Conservation (phyloP, 2,888 invertebrate species). For the Dascillus cervinus region DNA sequence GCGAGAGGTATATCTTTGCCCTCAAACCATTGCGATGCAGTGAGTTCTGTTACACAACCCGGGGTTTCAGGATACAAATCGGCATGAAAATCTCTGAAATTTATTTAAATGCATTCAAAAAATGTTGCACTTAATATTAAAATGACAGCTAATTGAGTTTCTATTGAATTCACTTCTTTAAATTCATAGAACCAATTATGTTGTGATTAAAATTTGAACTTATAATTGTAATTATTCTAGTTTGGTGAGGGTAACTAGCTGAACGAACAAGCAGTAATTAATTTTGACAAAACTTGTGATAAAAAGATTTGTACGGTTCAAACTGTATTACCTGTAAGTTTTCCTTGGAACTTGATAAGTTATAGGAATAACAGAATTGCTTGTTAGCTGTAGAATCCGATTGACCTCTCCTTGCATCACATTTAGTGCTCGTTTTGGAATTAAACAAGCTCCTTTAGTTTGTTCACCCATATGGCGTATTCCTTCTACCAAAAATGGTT, state of each 20-base stretch:
- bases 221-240: too few relatives aligned
- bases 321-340: slow-evolving; percentile 39
- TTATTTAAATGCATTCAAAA: slow-evolving; percentile 1
- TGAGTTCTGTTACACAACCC: slow-evolving; percentile 71
- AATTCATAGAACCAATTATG: too few relatives aligned
- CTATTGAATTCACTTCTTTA: too few relatives aligned
- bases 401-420: slow-evolving; percentile 98
- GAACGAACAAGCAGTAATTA: too few relatives aligned
- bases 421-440: slow-evolving; percentile 84
- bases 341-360: slow-evolving; percentile 68
- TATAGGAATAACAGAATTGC: slow-evolving; percentile 81
- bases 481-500: slow-evolving; percentile 85
- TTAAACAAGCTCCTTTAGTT: slow-evolving; percentile 87
- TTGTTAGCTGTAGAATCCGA: slow-evolving; percentile 78
- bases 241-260: too few relatives aligned
- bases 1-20: slow-evolving; percentile 68
- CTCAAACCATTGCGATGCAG: slow-evolving; percentile 74
- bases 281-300: not conserved
- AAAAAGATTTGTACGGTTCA: slow-evolving; percentile 1
- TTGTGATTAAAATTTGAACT: too few relatives aligned
- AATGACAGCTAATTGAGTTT: too few relatives aligned
- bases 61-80: slow-evolving; percentile 90
- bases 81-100: slow-evolving; percentile 75
- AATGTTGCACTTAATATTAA: not conserved
- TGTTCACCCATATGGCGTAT: slow-evolving; percentile 86